These are phyloP conservation scores for Amphiprion clarkii DNA, from an alignment of 2,797 vertebrate species.

Conservation along the genomic window DNA sequence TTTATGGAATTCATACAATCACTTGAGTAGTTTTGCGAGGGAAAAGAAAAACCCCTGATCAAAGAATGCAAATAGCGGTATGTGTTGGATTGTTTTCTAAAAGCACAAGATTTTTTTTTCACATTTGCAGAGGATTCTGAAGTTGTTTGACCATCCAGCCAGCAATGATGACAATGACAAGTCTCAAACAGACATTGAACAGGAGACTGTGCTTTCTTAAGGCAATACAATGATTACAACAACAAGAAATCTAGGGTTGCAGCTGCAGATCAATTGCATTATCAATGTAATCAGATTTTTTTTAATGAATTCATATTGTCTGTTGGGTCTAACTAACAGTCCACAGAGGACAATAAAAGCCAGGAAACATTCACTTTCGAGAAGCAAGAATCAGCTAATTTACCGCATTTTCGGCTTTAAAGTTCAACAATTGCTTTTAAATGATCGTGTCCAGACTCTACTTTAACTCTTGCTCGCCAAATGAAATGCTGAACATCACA, in stretches of 20 bases:
- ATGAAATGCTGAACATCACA: slow-evolving; percentile 17
- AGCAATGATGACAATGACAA: not conserved
- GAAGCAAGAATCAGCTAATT: too few species aligned
- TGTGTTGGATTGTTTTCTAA: too few species aligned
- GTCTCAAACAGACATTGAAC: not conserved
- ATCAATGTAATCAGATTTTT: not conserved
- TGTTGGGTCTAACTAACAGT: too few species aligned
- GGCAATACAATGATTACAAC: not conserved
- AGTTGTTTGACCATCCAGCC: not conserved
- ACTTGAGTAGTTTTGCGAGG: not conserved
- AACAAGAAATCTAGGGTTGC: not conserved
- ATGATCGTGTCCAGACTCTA: not conserved
- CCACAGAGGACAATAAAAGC: too few species aligned
- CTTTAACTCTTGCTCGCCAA: slow-evolving; percentile 24
- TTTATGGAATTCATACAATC: not conserved
- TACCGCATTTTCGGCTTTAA: too few species aligned
- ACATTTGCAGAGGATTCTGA: not conserved
- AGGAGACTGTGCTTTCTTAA: not conserved
- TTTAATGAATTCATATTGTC: too few species aligned
- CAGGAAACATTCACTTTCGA: too few species aligned
- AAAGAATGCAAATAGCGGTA: too few species aligned
- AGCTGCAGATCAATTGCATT: not conserved
- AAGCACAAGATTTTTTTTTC: too few species aligned
- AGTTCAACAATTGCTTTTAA: too few species aligned
- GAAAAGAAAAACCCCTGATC: too few species aligned